Evolutionary conservation across 1,140 invertebrate genomes (phyloP), one percentile per base, ranked within the genome.

Genomic region (Drosophila orosa): DNA sequence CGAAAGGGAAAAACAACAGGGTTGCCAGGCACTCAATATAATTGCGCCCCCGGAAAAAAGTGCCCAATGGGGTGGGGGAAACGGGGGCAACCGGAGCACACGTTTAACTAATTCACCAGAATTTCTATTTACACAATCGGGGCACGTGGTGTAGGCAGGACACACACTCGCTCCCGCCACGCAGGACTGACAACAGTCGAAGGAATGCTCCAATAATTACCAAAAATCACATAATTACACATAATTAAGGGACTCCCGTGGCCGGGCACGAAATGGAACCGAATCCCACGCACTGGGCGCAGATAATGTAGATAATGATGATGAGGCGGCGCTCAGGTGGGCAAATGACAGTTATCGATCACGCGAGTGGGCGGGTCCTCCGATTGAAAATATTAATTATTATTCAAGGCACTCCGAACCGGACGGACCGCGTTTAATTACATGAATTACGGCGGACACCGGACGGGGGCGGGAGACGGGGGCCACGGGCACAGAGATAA

Each of bases 161-260:
- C 65, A 74, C 44, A 59, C 52, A 61, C 50, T 37, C 37, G 33
- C 31, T 0, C 33, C 50, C 27, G 40, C 29, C 24, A 40, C 37
- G 37, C 61, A 68, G 57, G 44, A 66, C 37, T 33, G 72, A 45
- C 78, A 54, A 35, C 37, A 27, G 72, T 33, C 74, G 67, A 69
- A 74, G 78, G 69, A 65, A 81, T 81, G 80, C 80, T 81, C 81
- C 78, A 86, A 85, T 85, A 85, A 85, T 85, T 85, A 85, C 82
- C 68, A 78, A 87, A 85, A 85, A 86, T 85, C 82, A 85, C 83
- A 85, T 87, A 85, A 85, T 85, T 85, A 86, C 78, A 85, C 69
- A 82, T 85, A 85, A 85, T 85, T 86, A 81, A 48, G 56, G 50
- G 22, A 9, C 60, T 57, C 10, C 25, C 15, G 44, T 25, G 44